Percentiles rank a stretch among this genome's conserved stretches.
Evolutionary conservation across 2,113 vertebrate genomes (phyloP).

Genomic region (Petromus typicus): DNA sequence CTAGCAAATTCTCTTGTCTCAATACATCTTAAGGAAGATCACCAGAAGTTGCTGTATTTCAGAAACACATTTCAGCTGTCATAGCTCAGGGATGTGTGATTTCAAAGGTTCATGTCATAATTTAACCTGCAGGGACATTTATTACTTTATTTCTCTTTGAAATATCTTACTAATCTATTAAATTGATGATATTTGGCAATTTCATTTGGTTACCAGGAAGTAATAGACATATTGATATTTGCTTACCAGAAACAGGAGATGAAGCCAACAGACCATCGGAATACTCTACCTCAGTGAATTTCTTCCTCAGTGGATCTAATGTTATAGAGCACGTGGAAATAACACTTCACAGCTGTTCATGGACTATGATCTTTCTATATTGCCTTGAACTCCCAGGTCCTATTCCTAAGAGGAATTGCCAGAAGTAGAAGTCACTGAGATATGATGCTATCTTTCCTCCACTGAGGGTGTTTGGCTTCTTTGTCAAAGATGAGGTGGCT

Average conservation of each 20-base stretch:
- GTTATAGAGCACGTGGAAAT: background rate
- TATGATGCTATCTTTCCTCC: too few relatives aligned
- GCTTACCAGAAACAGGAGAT: background rate
- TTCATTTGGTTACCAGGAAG: background rate
- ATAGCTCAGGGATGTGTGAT: background rate
- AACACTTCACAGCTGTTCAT: background rate
- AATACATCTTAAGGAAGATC: background rate
- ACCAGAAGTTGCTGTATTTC: background rate
- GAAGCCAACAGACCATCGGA: background rate
- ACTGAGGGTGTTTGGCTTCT: too few relatives aligned
- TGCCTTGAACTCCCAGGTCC: background rate
- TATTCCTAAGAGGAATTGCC: background rate
- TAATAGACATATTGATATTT: background rate
- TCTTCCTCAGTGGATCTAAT: background rate
- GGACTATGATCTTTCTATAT: too few relatives aligned
- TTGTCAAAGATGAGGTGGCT: too few relatives aligned
- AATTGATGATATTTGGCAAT: background rate
- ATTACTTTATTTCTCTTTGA: background rate
- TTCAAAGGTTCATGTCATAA: background rate
- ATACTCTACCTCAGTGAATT: background rate
- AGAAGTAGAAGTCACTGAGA: background rate
- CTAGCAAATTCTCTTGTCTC: background rate
- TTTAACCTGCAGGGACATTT: background rate
- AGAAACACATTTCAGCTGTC: background rate
- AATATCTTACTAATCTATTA: rapidly evolving